phyloP scores from a whole-genome alignment of 2,888 invertebrate species.

The Ganaspis brasiliensis region DNA sequence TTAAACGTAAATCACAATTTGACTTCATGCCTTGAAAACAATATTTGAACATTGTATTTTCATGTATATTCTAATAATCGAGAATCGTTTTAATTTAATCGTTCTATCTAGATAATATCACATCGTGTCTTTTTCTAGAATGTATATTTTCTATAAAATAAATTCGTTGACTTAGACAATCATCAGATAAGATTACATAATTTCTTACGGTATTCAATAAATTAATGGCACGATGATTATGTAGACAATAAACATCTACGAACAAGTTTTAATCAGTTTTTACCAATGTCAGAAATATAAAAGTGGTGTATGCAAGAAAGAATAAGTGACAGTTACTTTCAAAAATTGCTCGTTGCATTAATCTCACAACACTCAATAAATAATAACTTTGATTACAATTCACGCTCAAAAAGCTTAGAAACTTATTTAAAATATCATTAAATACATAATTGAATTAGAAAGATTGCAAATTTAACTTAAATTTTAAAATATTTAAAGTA shows the following conservation, averaged over 20 bases:
- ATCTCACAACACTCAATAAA: neutral
- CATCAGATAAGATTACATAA: neutral
- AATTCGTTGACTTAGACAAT: conserved; percentile 37
- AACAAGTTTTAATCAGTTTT: neutral
- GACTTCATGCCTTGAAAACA: neutral
- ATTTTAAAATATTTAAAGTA: neutral
- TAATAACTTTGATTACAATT: too few relatives aligned
- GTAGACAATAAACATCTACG: neutral
- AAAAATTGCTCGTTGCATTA: conserved; percentile 3
- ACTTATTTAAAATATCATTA: too few relatives aligned
- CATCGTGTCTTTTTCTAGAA: conserved; percentile 24
- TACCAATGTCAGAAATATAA: neutral
- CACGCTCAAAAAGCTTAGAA: too few relatives aligned
- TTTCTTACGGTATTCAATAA: neutral
- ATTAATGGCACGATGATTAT: conserved; percentile 15
- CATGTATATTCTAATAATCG: neutral
- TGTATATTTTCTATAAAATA: neutral
- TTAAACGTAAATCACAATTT: conserved; percentile 11
- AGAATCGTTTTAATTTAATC: neutral
- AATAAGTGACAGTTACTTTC: conserved; percentile 6
- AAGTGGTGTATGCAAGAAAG: too few relatives aligned
- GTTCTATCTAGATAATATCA: conserved; percentile 6
- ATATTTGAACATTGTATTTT: neutral
- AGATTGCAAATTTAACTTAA: too few relatives aligned
- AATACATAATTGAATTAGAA: too few relatives aligned